Conservation (phyloP, 2,797 vertebrate species). For the Lutjanus campechanus region DNA sequence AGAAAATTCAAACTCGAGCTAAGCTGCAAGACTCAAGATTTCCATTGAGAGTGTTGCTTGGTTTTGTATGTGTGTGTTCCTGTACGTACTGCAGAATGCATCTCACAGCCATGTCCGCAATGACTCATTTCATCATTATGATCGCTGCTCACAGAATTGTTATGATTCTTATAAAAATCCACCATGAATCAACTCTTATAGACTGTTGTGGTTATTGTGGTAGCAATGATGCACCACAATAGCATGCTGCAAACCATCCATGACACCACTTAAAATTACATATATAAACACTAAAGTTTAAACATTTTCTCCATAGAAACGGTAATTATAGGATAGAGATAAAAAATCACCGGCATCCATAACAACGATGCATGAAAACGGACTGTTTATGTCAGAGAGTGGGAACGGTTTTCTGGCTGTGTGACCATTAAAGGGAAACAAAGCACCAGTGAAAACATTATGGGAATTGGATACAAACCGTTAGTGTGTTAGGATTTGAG, state of each 20-base stretch:
- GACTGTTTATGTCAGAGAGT: slow-evolving; percentile 33
- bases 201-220: slow-evolving; percentile 48
- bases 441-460: slow-evolving; percentile 17
- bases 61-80: slow-evolving; percentile 19
- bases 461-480: slow-evolving; percentile 14
- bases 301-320: slow-evolving; percentile 65
- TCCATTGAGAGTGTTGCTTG: slow-evolving; percentile 7
- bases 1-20: slow-evolving; percentile 44
- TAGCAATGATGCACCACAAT: slow-evolving; percentile 51
- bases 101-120: slow-evolving; percentile 22
- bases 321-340: slow-evolving; percentile 62
- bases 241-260: slow-evolving; percentile 38
- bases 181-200: slow-evolving; percentile 48
- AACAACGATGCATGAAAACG: slow-evolving; percentile 42
- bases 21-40: slow-evolving; percentile 36
- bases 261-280: slow-evolving; percentile 45
- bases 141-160: slow-evolving; percentile 33
- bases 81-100: slow-evolving; percentile 1
- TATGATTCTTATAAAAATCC: slow-evolving; percentile 47
- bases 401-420: slow-evolving; percentile 24
- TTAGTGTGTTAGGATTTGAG: slow-evolving; percentile 2
- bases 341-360: slow-evolving; percentile 43
- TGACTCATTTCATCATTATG: slow-evolving; percentile 48
- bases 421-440: slow-evolving; percentile 26
- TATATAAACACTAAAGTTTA: slow-evolving; percentile 51